A percentile compares a stretch with the other conserved stretches of the same genome.
Conservation (phyloP, 2,113 vertebrate genomes). For the Epinephelus lanceolatus region DNA sequence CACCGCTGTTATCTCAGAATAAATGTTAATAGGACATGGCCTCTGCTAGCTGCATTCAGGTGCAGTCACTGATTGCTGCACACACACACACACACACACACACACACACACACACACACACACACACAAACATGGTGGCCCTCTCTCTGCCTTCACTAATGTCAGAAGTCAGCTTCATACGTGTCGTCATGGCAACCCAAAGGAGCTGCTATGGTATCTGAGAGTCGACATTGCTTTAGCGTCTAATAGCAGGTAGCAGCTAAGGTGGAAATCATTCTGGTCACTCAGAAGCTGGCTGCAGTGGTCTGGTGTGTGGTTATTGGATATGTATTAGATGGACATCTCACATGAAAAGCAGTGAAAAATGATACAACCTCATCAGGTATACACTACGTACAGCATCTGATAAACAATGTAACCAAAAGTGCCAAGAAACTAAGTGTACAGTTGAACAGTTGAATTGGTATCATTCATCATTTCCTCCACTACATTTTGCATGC, state of each 20-base stretch:
- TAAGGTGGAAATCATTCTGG: conserved; percentile 59
- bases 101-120: conserved; percentile 15
- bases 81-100: conserved; percentile 1
- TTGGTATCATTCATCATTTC: conserved; percentile 14
- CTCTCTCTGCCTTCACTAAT: conserved; percentile 48
- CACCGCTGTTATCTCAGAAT: conserved; percentile 22
- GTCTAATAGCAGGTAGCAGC: conserved; percentile 51
- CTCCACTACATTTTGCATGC: conserved; percentile 9
- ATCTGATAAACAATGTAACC: background rate
- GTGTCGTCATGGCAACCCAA: conserved; percentile 78
- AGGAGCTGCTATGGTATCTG: conserved; percentile 61
- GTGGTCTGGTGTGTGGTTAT: background rate
- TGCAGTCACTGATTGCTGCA: conserved; percentile 9
- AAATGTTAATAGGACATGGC: conserved; percentile 28
- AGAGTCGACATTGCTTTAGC: conserved; percentile 60
- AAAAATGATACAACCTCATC: background rate
- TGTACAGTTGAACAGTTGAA: conserved; percentile 22
- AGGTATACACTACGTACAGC: background rate
- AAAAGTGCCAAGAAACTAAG: conserved; percentile 2
- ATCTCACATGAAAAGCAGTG: background rate
- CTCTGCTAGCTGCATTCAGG: conserved; percentile 20
- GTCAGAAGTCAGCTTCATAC: conserved; percentile 64
- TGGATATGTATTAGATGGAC: background rate
- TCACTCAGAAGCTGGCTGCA: conserved; percentile 25
- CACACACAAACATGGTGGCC: conserved; percentile 1